Conservation (phyloP, 2,888 invertebrate species). For the Caenorhabditis angaria region DNA sequence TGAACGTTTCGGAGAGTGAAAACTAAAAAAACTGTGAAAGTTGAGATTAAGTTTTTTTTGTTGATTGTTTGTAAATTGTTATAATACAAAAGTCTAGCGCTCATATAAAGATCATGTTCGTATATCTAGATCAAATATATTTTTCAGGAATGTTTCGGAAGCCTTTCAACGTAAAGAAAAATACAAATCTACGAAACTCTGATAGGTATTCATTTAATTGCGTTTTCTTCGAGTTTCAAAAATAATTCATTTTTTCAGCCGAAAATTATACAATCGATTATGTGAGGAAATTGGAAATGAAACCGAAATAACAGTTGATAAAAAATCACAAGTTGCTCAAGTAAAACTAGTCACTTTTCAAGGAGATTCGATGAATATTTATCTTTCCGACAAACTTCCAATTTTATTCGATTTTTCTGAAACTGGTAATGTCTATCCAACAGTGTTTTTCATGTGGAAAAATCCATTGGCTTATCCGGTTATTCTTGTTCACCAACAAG, state of each 20-base stretch:
- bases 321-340: constrained; percentile 44
- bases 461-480: constrained; percentile 53
- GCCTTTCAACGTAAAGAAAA: constrained; percentile 62
- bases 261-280: constrained; percentile 41
- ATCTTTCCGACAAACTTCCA: constrained; percentile 60
- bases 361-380: constrained; percentile 53
- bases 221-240: neutral
- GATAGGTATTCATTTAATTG: constrained; percentile 55
- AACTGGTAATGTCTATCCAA: constrained; percentile 51
- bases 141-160: constrained; percentile 62
- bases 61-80: too few species aligned
- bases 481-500: constrained; percentile 56
- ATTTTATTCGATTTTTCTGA: constrained; percentile 60
- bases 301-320: constrained; percentile 28
- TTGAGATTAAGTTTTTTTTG: too few species aligned
- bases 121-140: neutral
- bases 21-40: too few species aligned
- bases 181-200: constrained; percentile 62
- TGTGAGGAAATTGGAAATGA: constrained; percentile 23
- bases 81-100: neutral
- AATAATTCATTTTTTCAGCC: constrained; percentile 19
- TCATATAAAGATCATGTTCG: neutral
- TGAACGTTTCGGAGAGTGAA: too few species aligned
- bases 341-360: constrained; percentile 47
- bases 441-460: constrained; percentile 56